Evolutionary conservation across 2,113 vertebrate species (phyloP), one percentile per base, ranked within the genome.

Genomic region (Pseudopipra pipra): DNA sequence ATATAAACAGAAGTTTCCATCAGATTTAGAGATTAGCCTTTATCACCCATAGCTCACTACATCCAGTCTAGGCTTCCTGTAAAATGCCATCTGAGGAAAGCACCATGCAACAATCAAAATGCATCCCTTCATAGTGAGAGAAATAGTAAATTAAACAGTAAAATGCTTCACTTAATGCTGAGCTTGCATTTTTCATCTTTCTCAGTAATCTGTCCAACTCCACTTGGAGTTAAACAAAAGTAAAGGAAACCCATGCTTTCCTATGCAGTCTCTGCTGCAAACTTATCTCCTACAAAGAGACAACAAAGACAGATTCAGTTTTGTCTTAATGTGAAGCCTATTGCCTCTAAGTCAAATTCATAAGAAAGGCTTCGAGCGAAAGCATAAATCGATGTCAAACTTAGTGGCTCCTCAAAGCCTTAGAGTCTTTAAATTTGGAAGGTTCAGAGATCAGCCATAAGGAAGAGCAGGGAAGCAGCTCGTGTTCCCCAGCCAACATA

Each of bases 331-430:
- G 0, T 59, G 33, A 93, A 72, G 20, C 8, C 9, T 54, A 10
- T 37, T 93, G 19, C n/a, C 56, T 85, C 73, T 37, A 78, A 80
- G 58, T 93, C 12, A 80, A 71, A 92, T 63, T 90, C 28, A 52
- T 39, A 41, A 84, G n/a, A 81, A 87, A 23, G 9, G 13, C 37
- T 58, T 76, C 54, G 46, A 52, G 56, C 52, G 27, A 90, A 94
- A 78, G 30, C 17, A 52, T 93, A 85, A 63, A 55, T 3, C 84
- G 21, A 16, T 43, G 49, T 63, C 43, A 56, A 62, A 30, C 89
- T 85, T 30, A 51, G 17, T 56, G 6, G 44, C 76, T 85, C 41
- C 85, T 87, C 59, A 67, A 78, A 58, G 52, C 28, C 12, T 72
- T 55, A 37, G 28, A 72, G 8, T 47, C 30, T 47, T 49, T 31